Evolutionary conservation across 2,797 vertebrate genomes (phyloP), one percentile per base, ranked within the genome.

Genomic region (Bovichtus diacanthus): DNA sequence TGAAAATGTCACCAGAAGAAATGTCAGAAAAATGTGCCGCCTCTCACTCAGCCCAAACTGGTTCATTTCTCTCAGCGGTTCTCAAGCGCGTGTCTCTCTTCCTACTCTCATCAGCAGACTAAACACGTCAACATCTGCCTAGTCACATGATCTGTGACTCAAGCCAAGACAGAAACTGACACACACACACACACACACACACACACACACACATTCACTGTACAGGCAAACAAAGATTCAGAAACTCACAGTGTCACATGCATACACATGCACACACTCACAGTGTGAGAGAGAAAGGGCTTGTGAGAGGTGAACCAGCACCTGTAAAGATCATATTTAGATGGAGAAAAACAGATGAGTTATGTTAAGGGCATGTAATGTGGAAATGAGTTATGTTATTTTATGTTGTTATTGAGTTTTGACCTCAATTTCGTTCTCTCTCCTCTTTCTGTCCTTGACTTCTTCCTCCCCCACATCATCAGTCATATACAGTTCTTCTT

Each of bases 1-100:
- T 76, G 75, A 49, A 93, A 90, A 94, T 92, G 87, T 89, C 88
- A 91, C 61, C 76, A 68, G 47, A 83, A 81, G 70, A 89, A 84
- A 84, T 80, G 84, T 88, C 83, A 84, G 64, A 81, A 79, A 81
- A 75, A 88, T 80, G 53, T 49, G 25, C 76, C 12, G 54, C 71
- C 76, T 85, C 78, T 88, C 80, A 77, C 66, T 87, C 83, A 82
- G 16, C 56, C 51, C 21, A 34, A 62, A 54, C 47, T 8, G 10
- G 15, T 58, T 70, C 85, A 59, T 80, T 78, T 82, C 53, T 75
- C 36, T 60, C 64, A 38, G 62, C 12, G 3, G 12, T 59, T 71
- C 60, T 74, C 53, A 36, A 49, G 61, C 58, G 70, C 60, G 29
- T 34, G 36, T 76, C 67, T 84, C 27, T 74, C 56, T 60, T 49